A percentile compares a stretch with the other conserved stretches of the same genome.
phyloP scores from a whole-genome alignment of 2,888 invertebrate species.

The Fragum sueziense region DNA sequence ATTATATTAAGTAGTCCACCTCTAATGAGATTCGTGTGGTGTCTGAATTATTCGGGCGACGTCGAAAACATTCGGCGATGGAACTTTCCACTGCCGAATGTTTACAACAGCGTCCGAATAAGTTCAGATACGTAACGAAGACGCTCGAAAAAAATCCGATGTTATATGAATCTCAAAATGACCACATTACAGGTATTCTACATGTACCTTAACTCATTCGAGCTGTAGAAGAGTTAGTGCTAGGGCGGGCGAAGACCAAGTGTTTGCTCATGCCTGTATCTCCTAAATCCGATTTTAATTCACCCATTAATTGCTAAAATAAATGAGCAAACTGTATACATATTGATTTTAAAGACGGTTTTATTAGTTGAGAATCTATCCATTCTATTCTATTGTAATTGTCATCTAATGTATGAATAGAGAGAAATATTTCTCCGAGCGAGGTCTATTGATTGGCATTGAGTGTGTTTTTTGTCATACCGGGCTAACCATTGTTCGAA shows the following conservation, averaged over 20 bases:
- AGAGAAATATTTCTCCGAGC: slow-evolving; percentile 23
- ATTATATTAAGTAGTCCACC: too few species aligned
- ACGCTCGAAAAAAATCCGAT: too few species aligned
- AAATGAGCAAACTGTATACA: slow-evolving; percentile 53
- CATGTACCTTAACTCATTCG: too few species aligned
- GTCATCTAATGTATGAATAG: slow-evolving; percentile 44
- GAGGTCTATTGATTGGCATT: slow-evolving; percentile 44
- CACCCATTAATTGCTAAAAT: slow-evolving; percentile 57
- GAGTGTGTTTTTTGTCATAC: slow-evolving; percentile 22
- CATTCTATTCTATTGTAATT: slow-evolving; percentile 43
- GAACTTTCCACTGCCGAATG: too few species aligned
- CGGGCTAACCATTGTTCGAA: slow-evolving; percentile 8
- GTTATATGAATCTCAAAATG: too few species aligned
- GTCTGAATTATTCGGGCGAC: too few species aligned
- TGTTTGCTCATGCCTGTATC: slow-evolving; percentile 12
- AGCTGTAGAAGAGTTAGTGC: not conserved
- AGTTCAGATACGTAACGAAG: too few species aligned
- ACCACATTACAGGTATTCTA: too few species aligned
- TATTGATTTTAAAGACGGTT: slow-evolving; percentile 30
- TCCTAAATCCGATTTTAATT: slow-evolving; percentile 37
- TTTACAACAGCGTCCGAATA: too few species aligned
- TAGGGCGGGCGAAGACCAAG: slow-evolving; percentile 1
- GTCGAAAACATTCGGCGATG: too few species aligned
- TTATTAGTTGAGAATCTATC: slow-evolving; percentile 33
- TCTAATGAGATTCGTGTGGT: too few species aligned